These are phyloP conservation scores for Baryphthengus martii DNA, from an alignment of 2,113 vertebrate species.

Conservation along the genomic window DNA sequence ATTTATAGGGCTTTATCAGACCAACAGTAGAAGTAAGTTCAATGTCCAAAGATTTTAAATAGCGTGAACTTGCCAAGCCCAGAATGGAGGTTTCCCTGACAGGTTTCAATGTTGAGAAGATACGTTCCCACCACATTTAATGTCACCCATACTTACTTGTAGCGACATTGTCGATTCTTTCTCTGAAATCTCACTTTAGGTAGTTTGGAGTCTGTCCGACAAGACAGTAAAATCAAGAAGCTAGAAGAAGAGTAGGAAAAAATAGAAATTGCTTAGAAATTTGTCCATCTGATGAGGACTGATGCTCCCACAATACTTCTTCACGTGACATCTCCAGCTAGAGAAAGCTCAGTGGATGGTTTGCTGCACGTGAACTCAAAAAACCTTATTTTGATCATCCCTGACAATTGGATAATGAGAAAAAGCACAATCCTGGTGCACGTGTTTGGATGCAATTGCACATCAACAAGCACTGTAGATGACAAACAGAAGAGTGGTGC, in stretches of 20 bases:
- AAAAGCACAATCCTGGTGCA: background rate
- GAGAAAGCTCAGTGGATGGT: background rate
- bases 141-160: background rate
- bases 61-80: background rate
- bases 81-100: background rate
- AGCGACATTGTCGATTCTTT: background rate
- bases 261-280: background rate
- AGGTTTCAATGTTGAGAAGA: background rate
- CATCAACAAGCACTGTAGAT: background rate
- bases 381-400: background rate
- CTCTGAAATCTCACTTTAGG: background rate
- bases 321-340: accelerated
- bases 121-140: background rate
- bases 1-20: background rate
- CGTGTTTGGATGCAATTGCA: background rate
- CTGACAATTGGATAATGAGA: background rate
- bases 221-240: background rate
- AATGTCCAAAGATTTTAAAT: background rate
- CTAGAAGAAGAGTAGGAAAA: background rate
- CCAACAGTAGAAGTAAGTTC: background rate
- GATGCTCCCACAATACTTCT: background rate
- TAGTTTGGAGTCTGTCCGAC: background rate
- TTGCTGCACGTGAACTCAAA: background rate
- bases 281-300: background rate
- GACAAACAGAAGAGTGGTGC: conserved; percentile 5